Base-by-base conservation (phyloP, 2,113 vertebrate genomes). In the Python bivittatus region DNA sequence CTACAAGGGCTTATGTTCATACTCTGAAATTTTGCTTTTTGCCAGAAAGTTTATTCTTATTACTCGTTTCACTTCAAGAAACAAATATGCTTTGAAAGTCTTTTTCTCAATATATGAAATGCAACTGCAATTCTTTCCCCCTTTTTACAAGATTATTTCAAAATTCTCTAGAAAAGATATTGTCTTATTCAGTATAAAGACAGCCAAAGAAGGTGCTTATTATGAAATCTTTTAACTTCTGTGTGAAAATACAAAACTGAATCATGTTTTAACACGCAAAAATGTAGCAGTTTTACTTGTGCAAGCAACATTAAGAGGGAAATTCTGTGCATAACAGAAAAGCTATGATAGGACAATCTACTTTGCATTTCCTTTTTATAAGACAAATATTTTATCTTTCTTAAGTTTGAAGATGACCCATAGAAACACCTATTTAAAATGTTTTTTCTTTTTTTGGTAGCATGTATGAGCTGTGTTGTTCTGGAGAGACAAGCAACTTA, bases 21-120 rank as follows among this genome's bases (percentile, higher is more conserved):
- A 3, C 88, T 95, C 93, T 90, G 92, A 93, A 95, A 92, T 33
- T 85, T 54, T 1, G 85, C 56, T 52, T 92, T 91, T 94, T 95
- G 92, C 4, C 87, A 38, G 9, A 7, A 60, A 56, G 92, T 93
- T 94, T 95, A 94, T 88, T 56, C 29, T 94, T 95, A 72, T 0
- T 42, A 0, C 48, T 90, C 86, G 79, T 88, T 52, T 91, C 0
- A 22, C 12, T 93, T 84, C 68, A 94, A 94, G 88, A 6, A 48
- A 52, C 7, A 90, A 15, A 52, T 33, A 17, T 60, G 4, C 10
- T 52, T 60, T n/a, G 83, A 84, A 83, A 89, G 29, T 23, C 58
- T 5, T 6, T 84, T 64, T 10, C 9, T 61, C 57, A 5, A 29
- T 87, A 68, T 60, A 72, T 25, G 79, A 91, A 84, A 8, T 9